Base-by-base conservation (phyloP, 37 sponge, comb jelly and placozoan species). In the Beroe forskalii region DNA sequence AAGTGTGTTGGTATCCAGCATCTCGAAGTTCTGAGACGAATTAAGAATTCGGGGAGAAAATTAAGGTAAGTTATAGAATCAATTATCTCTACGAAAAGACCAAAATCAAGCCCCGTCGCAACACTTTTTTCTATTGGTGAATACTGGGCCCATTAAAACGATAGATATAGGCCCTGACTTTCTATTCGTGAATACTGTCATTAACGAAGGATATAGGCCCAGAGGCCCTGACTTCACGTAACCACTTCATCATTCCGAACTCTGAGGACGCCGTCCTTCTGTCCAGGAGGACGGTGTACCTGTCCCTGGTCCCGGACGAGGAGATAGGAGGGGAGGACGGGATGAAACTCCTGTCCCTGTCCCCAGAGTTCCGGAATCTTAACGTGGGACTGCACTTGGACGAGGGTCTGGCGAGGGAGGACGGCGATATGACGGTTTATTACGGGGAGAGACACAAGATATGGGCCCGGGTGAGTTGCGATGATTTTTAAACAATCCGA, bases 351-450 rank as follows among this genome's bases (percentile, higher is more conserved):
- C 93, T 95, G 43, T 32, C 92, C 27, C 12, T 94, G 62, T 67
- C 37, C 22, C 92, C 80, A 31, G 89, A 89, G 28, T 95, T 95
- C 67, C 93, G 92, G 55, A 28, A 67, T 42, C 43, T 95, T 48
- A 94, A 95, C 41, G 90, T 95, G 48, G 95, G 93, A 0, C 93
- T 93, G 55, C 91, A 86, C 37, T 89, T 95, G 75, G 95, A 95
- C 62, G 95, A 95, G 60, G 95, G 91, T 9, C 38, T 69, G 9
- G 72, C 72, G 8, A 69, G 72, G 72, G 72, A 69, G 38, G 72
- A 69, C 39, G 72, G 12, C 2, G 38, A 27, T 36, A 33, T 69
- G 72, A 69, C 72, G 37, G 72, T 69, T 2, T 69, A 32, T 36
- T 69, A 69, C 72, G 72, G 72, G 38, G 72, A 69, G 32, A 69